phyloP scores from a whole-genome alignment of 2,113 vertebrate species.

The Brienomyrus brachyistius region DNA sequence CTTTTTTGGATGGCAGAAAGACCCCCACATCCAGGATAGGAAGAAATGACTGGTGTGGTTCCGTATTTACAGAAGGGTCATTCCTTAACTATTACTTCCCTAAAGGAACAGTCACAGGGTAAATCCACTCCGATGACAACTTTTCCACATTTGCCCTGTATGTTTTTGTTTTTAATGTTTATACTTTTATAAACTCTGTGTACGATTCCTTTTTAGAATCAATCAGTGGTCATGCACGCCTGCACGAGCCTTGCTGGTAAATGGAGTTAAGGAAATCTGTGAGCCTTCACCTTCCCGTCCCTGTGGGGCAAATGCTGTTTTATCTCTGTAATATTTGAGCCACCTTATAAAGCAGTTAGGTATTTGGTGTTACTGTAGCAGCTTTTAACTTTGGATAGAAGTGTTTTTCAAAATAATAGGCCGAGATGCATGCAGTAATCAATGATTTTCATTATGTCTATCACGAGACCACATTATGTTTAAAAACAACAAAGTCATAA shows the following conservation, averaged over 20 bases:
- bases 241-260: neutral
- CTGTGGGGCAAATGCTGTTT: neutral
- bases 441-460: neutral
- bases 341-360: neutral
- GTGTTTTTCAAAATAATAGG: neutral
- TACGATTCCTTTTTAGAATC: neutral
- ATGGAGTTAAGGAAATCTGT: neutral
- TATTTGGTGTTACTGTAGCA: neutral
- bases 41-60: neutral
- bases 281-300: neutral
- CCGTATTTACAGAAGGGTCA: slow-evolving; percentile 9
- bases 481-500: neutral
- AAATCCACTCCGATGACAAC: neutral
- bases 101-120: neutral
- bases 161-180: slow-evolving; percentile 1
- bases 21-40: neutral
- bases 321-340: neutral
- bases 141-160: neutral
- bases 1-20: neutral
- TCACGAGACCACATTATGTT: neutral
- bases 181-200: neutral
- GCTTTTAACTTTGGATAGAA: neutral
- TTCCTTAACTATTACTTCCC: slow-evolving; percentile 2
- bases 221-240: neutral
- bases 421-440: neutral